Percentiles rank a stretch among this genome's conserved stretches.
Evolutionary conservation across 1,140 invertebrate species (phyloP).

Genomic region (Drosophila pallidifrons): DNA sequence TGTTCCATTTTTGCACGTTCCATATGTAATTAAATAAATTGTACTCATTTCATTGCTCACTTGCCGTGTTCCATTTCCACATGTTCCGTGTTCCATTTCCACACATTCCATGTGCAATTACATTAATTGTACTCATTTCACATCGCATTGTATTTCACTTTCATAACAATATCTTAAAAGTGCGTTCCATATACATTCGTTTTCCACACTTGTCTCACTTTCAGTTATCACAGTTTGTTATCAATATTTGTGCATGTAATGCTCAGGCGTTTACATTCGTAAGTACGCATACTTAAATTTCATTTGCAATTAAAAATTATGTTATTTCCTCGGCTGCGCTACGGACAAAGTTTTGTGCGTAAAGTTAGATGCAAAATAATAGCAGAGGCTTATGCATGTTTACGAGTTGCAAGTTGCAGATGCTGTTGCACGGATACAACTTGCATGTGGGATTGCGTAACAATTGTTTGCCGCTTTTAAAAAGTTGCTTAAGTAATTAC

Average conservation of each 20-base stretch:
- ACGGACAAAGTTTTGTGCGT: neutral
- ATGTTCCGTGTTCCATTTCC: neutral
- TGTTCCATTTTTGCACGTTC: neutral
- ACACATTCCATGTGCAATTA: neutral
- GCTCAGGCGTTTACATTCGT: too few relatives aligned
- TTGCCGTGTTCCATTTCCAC: neutral
- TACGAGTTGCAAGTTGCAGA: neutral
- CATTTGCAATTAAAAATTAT: neutral
- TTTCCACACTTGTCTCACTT: too few relatives aligned
- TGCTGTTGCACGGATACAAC: neutral
- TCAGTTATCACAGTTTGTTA: too few relatives aligned
- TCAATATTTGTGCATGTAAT: too few relatives aligned
- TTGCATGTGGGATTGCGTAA: neutral
- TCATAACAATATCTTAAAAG: too few relatives aligned
- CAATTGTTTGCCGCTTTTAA: neutral
- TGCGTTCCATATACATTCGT: too few relatives aligned
- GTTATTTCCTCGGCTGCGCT: neutral
- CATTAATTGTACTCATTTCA: too few relatives aligned
- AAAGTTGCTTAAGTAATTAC: conserved; percentile 11
- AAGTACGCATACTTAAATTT: too few relatives aligned
- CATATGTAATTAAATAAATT: neutral
- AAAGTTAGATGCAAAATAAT: neutral
- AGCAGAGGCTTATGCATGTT: neutral
- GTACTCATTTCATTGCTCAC: too few relatives aligned
- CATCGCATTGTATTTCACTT: too few relatives aligned